phyloP scores from a whole-genome alignment of 2,797 vertebrate genomes.

The Ara ararauna region DNA sequence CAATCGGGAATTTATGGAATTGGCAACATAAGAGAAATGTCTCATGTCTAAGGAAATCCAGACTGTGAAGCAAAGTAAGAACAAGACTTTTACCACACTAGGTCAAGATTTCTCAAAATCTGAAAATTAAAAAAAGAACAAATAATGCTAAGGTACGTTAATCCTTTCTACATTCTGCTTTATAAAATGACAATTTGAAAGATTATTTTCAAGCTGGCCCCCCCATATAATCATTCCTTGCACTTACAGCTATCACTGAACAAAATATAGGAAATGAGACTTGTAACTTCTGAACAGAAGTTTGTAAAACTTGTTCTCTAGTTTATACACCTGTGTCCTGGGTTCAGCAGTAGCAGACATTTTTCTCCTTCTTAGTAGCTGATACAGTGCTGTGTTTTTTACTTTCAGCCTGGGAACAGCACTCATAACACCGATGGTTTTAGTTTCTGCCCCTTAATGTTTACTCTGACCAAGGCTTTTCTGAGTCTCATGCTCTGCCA shows the following conservation, averaged over 20 bases:
- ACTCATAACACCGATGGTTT: no score
- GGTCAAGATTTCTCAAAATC: not conserved
- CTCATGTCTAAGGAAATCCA: not conserved
- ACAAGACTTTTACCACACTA: not conserved
- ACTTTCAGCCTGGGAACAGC: no score
- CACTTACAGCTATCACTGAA: not conserved
- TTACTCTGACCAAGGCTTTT: no score
- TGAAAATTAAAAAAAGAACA: not conserved
- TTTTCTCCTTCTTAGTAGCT: no score
- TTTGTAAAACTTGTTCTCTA: not conserved
- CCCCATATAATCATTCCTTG: not conserved
- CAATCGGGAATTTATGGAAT: not conserved
- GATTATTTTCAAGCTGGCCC: not conserved
- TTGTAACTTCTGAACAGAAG: not conserved
- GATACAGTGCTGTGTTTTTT: no score
- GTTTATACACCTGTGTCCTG: not conserved
- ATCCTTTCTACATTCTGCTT: not conserved
- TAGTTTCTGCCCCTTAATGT: no score
- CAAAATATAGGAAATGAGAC: not conserved
- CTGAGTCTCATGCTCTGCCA: no score
- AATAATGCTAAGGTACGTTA: not conserved
- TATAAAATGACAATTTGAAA: not conserved
- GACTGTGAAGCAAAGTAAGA: conserved; percentile 2
- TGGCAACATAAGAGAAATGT: not conserved
- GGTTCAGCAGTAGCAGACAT: no score